Evolutionary conservation across 2,888 invertebrate species (phyloP).

Genomic region (Dynastes hyllus): DNA sequence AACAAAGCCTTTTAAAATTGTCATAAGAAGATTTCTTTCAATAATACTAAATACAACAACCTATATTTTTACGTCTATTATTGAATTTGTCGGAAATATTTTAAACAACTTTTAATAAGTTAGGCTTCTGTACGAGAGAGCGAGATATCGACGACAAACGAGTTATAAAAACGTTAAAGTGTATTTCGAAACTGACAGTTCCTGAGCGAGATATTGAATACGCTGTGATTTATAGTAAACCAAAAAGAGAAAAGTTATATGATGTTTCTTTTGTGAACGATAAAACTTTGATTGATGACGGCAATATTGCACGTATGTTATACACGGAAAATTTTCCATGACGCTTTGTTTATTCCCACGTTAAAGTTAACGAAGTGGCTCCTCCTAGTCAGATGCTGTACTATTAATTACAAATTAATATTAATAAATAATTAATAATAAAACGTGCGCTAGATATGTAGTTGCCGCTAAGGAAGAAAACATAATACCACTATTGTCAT

Average conservation of each 20-base stretch:
- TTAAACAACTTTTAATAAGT: neutral
- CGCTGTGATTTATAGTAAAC: constrained; percentile 23
- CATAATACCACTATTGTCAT: no score
- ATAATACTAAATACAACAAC: no score
- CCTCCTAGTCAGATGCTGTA: no score
- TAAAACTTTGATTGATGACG: constrained; percentile 31
- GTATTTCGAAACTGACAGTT: constrained; percentile 20
- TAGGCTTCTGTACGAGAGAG: neutral
- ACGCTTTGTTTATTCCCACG: neutral
- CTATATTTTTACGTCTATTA: no score
- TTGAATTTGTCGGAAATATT: neutral
- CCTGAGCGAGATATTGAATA: constrained; percentile 16
- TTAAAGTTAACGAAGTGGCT: constrained; percentile 1
- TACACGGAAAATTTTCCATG: constrained; percentile 13
- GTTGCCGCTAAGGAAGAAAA: no score
- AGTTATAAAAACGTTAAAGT: constrained; percentile 19
- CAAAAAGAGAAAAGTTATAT: constrained; percentile 27
- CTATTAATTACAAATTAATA: no score
- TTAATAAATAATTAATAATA: no score
- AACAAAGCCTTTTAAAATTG: no score
- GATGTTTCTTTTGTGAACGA: constrained; percentile 21
- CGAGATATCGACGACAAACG: neutral
- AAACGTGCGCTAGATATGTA: no score
- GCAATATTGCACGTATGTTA: constrained; percentile 21
- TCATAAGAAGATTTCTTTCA: no score